Evolutionary conservation across 2,797 vertebrate genomes (phyloP), one percentile per base, ranked within the genome.

Genomic region (Smutsia gigantea): DNA sequence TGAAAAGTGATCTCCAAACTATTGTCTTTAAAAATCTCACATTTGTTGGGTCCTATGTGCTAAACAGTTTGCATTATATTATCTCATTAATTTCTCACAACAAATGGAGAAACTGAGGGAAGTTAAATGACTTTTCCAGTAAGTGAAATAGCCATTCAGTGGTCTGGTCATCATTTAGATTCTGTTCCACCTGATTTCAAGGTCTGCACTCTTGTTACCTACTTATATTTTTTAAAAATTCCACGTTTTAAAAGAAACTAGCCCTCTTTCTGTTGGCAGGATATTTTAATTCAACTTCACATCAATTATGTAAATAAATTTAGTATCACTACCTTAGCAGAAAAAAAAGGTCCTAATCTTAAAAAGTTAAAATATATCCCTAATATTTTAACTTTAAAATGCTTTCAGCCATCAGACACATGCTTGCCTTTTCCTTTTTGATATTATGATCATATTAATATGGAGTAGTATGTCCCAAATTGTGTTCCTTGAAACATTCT

Each of bases 11-110:
- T 83, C 25, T 72, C 63, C 17, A 64, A 71, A 72, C 9, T 87
- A 29, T 39, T 55, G 34, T 64, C 81, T 75, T 10, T 29, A 14
- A 25, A 49, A 59, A 83, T 13, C 18, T 95, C 17, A 53, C 31
- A 51, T 55, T 94, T 92, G 17, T 4, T 42, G 31, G n/a, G 42
- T 87, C 10, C 17, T 89, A n/a, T 66, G 13, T 34, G 34, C 23
- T 74, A n/a, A 79, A 71, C 31, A 85, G 21, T 78, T 55, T 93
- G n/a, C 25, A 15, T 57, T 57, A 2, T 85, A 31, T 90, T 55
- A 92, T 78, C 49, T 95, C 66, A 90, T 79, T 90, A 92, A 94
- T 71, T 79, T 87, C 57, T 93, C n/a, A 87, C 23, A 81, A 84
- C 31, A 77, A 75, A 75, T 37, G 71, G 51, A 59, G 6, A 95